Evolutionary conservation across 2,888 invertebrate genomes (phyloP), one percentile per base, ranked within the genome.

Genomic region (Coelopa pilipes): DNA sequence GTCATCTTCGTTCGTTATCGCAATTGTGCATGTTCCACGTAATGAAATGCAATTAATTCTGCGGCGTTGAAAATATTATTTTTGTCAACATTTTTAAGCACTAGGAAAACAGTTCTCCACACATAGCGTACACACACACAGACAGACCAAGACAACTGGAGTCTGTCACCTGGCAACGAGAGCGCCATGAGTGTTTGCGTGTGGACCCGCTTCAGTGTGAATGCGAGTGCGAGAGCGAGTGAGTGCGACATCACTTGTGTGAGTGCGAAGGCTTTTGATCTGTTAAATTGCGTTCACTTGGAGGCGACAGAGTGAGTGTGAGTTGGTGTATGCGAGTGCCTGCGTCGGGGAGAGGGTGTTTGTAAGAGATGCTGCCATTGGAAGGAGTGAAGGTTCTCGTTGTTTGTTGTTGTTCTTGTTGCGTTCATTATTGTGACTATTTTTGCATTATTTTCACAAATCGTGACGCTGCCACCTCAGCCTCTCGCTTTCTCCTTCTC

Each of bases 31-130:
- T 70, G 70, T 60, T 70, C 34, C 24, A 59, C 69, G 19, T 49
- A 70, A 70, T 60, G 50, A 21, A 62, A 60, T 49, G 70, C 24
- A 69, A 69, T 69, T 69, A 69, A 69, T 69, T 69, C 46, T 69
- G 13, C 47, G 59, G n/a, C 34, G 59, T 50, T 60, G 60, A 49
- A 49, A 70, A 60, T 70, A 49, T 70, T 70, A 70, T 70, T 70
- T 70, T 70, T 70, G 59, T 59, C 47, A 62, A 59, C 49, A 45
- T 59, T 57, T 69, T 69, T 59, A 59, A 59, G 47, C 17, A 21
- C 55, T 46, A 21, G 34, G 34, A 34, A 34, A 34, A 34, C 34
- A 34, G 34, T 34, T 7, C 46, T 12, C 17, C 47, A 65, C 19
- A 17, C 63, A 17, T n/a, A n/a, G n/a, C n/a, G n/a, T n/a, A n/a